Conservation (phyloP, 2,888 invertebrate species). For the Drosophila paucipuncta region DNA sequence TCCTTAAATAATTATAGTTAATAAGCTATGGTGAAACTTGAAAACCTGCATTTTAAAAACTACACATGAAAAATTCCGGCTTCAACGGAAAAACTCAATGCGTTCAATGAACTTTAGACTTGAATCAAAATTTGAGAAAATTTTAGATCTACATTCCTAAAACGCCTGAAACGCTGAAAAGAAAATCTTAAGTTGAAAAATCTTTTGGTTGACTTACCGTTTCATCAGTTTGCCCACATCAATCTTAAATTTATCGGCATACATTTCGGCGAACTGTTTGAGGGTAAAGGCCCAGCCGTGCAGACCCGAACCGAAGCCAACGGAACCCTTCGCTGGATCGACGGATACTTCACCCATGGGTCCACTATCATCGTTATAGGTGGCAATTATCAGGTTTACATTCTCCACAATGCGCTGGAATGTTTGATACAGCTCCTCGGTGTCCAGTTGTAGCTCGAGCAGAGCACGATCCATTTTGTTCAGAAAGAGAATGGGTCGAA, state of each 20-base stretch:
- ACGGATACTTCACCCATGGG: slow-evolving; percentile 99
- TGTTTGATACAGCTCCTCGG: slow-evolving; percentile 98
- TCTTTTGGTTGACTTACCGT: slow-evolving; percentile 85
- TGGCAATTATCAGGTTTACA: slow-evolving; percentile 99
- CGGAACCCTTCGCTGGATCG: slow-evolving; percentile 99
- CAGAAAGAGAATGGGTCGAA: slow-evolving; percentile 99
- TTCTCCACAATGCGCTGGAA: slow-evolving; percentile 99
- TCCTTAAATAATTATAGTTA: not conserved
- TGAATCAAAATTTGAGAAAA: not conserved
- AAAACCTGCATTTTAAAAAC: not conserved
- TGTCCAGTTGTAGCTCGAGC: slow-evolving; percentile 97
- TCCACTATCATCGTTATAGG: slow-evolving; percentile 98
- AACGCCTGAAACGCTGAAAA: not conserved
- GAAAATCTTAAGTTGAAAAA: not conserved
- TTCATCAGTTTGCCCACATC: slow-evolving; percentile 99
- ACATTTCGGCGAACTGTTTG: slow-evolving; percentile 99
- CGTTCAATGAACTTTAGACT: not conserved
- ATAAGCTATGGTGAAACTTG: too few relatives aligned
- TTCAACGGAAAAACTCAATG: not conserved
- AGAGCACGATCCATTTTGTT: slow-evolving; percentile 99
- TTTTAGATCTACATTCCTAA: not conserved
- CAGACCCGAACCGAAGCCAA: slow-evolving; percentile 99
- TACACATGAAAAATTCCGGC: not conserved
- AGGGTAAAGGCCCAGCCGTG: slow-evolving; percentile 99
- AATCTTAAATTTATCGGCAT: slow-evolving; percentile 99